Conservation (phyloP, 2,888 invertebrate species). For the Bombylius major region DNA sequence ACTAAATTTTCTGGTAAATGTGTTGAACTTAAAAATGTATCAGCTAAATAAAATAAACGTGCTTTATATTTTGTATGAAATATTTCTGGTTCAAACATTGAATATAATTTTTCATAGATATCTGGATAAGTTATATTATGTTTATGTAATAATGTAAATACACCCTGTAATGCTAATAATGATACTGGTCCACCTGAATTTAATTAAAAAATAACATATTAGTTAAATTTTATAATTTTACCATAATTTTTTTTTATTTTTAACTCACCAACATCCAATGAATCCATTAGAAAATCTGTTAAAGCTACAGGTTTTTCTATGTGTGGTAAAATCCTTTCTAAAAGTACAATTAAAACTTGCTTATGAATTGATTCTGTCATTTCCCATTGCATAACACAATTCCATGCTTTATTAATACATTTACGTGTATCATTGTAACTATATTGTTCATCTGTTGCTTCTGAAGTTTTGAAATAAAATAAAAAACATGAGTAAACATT, state of each 20-base stretch:
- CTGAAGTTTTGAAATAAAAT: neutral
- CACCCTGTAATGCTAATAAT: conserved; percentile 81
- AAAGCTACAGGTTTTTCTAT: conserved; percentile 69
- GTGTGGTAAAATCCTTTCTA: conserved; percentile 70
- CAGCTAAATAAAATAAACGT: conserved; percentile 74
- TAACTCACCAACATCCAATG: conserved; percentile 59
- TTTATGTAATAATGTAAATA: conserved; percentile 76
- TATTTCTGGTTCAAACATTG: conserved; percentile 81
- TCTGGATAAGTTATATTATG: conserved; percentile 93
- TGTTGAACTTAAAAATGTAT: conserved; percentile 84
- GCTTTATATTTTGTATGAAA: conserved; percentile 84
- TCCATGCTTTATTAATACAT: conserved; percentile 63
- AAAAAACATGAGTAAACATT: neutral
- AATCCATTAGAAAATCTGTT: conserved; percentile 85
- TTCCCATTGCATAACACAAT: conserved; percentile 60
- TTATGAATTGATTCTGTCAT: conserved; percentile 57
- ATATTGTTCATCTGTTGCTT: conserved; percentile 31
- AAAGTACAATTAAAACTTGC: conserved; percentile 63
- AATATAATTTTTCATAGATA: conserved; percentile 89
- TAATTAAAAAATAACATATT: conserved; percentile 8
- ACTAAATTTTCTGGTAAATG: conserved; percentile 84
- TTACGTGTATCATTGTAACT: conserved; percentile 43
- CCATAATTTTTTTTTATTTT: neutral
- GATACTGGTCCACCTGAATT: conserved; percentile 69
- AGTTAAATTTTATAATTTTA: neutral